Evolutionary conservation across 2,797 vertebrate genomes (phyloP).

Genomic region (Macropodus opercularis): DNA sequence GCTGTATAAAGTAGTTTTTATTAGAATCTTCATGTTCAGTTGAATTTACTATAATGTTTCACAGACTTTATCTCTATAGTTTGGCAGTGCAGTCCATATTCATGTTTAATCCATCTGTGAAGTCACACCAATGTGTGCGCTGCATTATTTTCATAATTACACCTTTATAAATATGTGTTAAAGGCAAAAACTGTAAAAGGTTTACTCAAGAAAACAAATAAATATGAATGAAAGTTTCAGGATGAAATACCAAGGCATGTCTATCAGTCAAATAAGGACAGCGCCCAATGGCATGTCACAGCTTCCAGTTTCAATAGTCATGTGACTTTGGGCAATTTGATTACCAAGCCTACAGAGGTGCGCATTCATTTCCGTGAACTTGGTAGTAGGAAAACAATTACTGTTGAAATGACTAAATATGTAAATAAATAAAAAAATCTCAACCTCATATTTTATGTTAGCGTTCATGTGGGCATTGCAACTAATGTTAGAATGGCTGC

Average conservation of each 20-base stretch:
- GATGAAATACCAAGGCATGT: not conserved
- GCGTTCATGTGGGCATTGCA: not conserved
- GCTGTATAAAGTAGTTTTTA: slow-evolving; percentile 16
- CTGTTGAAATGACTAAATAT: too few species aligned
- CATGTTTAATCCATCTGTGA: not conserved
- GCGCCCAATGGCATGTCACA: slow-evolving; percentile 43
- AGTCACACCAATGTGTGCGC: not conserved
- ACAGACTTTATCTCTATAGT: not conserved
- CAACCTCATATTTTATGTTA: too few species aligned
- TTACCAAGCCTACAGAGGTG: too few species aligned
- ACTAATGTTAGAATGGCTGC: too few species aligned
- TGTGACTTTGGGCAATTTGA: slow-evolving; percentile 1
- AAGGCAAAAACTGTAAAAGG: not conserved
- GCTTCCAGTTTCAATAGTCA: slow-evolving; percentile 1
- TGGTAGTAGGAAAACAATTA: too few species aligned
- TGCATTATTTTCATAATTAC: not conserved
- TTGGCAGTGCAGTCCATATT: not conserved
- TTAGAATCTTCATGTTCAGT: not conserved
- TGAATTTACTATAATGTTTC: not conserved
- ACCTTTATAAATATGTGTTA: not conserved
- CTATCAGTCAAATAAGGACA: not conserved
- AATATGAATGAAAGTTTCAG: not conserved
- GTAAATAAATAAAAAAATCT: too few species aligned
- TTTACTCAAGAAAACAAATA: not conserved
- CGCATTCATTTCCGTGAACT: not conserved